phyloP scores from a whole-genome alignment of 1,140 invertebrate species.

The Gryllus bimaculatus region DNA sequence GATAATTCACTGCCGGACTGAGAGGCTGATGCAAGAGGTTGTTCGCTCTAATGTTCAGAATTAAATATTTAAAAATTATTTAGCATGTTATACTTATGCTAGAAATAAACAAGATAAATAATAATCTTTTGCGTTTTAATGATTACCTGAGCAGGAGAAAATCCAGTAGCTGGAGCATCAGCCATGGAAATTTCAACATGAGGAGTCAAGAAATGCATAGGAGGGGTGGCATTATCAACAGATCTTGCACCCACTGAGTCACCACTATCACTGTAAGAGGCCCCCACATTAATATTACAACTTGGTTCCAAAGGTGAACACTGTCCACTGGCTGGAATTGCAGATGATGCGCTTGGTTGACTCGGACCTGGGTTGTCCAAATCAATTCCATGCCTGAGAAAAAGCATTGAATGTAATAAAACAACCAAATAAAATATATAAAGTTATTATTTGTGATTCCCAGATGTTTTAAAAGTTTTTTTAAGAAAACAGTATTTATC shows the following conservation, averaged over 20 bases:
- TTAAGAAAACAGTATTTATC: no score
- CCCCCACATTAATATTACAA: slow-evolving; percentile 35
- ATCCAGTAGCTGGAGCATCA: slow-evolving; percentile 39
- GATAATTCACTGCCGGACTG: slow-evolving; percentile 12
- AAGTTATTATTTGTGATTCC: no score
- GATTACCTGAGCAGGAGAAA: slow-evolving; percentile 14
- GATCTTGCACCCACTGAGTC: slow-evolving; percentile 66
- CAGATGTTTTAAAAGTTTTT: no score
- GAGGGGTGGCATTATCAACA: slow-evolving; percentile 70
- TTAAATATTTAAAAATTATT: background rate
- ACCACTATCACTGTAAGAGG: slow-evolving; percentile 65
- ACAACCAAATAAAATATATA: no score
- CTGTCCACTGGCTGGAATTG: slow-evolving; percentile 47
- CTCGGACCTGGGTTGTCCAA: slow-evolving; percentile 73
- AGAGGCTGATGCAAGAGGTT: background rate
- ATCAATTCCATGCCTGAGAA: slow-evolving; percentile 69
- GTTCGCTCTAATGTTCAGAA: background rate
- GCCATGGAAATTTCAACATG: slow-evolving; percentile 83
- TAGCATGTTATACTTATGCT: background rate
- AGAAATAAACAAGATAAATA: background rate
- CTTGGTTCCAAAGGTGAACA: slow-evolving; percentile 31
- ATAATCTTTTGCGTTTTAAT: background rate
- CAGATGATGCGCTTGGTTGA: slow-evolving; percentile 57
- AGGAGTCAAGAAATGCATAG: slow-evolving; percentile 80
- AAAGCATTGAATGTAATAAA: background rate